Evolutionary conservation across 2,113 vertebrate genomes (phyloP).

Genomic region (Candoia aspera): DNA sequence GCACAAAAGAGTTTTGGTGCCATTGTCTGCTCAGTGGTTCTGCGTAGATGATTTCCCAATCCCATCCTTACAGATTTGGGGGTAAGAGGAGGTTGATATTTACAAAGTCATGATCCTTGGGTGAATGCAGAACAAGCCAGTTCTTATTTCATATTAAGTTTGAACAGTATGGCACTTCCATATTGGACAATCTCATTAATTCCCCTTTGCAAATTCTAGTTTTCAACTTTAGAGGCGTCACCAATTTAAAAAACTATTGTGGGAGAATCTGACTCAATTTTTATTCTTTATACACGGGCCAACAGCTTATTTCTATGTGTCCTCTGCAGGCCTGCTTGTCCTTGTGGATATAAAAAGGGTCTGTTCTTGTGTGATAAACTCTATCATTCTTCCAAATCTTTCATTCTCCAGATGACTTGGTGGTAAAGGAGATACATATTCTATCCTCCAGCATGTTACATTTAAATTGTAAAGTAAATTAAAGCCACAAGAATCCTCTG

Average conservation of each 20-base stretch:
- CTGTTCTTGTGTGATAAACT: background rate
- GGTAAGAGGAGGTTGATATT: too few species aligned
- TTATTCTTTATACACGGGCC: background rate
- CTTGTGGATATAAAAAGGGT: background rate
- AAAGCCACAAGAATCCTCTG: background rate
- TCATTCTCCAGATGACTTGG: background rate
- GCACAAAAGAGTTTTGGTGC: background rate
- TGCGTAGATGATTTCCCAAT: background rate
- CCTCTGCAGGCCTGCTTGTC: background rate
- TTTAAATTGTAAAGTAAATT: background rate
- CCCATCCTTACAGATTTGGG: background rate
- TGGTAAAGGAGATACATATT: constrained; percentile 9
- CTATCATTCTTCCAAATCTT: constrained; percentile 9
- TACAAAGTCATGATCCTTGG: background rate
- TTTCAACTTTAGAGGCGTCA: background rate
- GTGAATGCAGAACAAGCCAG: background rate
- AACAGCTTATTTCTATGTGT: background rate
- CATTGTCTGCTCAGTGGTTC: background rate
- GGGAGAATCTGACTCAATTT: background rate
- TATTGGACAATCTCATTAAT: background rate
- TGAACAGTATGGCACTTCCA: background rate
- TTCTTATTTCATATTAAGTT: background rate
- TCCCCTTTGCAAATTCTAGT: background rate
- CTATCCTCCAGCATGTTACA: background rate
- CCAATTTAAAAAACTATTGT: background rate